phyloP scores from a whole-genome alignment of 2,113 vertebrate species.

The human region DNA sequence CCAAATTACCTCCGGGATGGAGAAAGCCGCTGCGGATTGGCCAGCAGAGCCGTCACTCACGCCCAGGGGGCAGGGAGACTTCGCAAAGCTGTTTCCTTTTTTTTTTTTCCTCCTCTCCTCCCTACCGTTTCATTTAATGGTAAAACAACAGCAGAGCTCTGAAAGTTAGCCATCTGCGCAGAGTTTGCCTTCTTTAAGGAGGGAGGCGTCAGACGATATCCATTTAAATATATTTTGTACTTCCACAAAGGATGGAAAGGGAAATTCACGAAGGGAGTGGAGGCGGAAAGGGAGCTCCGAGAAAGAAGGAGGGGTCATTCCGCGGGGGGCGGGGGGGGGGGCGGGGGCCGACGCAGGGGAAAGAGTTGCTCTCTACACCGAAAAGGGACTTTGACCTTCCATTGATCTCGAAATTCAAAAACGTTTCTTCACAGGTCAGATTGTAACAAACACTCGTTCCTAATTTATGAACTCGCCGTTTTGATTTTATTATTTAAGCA shows the following conservation, averaged over 20 bases:
- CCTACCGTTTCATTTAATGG: conserved; percentile 30
- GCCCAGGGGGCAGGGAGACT: conserved; percentile 68
- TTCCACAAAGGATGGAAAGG: conserved; percentile 56
- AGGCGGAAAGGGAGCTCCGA: not conserved
- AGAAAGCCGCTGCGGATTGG: conserved; percentile 72
- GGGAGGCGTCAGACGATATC: conserved; percentile 45
- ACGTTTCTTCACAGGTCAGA: conserved; percentile 61
- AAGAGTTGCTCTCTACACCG: conserved; percentile 69
- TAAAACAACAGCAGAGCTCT: conserved; percentile 63
- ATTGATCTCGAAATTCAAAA: conserved; percentile 74
- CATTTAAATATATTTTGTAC: conserved; percentile 56
- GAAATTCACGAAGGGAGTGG: not conserved
- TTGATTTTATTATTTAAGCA: conserved; percentile 87
- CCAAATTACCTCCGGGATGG: conserved; percentile 73
- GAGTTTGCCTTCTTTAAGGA: conserved; percentile 54
- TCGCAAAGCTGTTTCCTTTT: conserved; percentile 65
- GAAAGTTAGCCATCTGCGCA: conserved; percentile 75
- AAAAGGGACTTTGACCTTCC: conserved; percentile 80
- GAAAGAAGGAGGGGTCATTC: not conserved
- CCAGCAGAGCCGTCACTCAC: conserved; percentile 75
- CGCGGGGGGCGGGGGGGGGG: not conserved
- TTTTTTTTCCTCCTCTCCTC: not conserved
- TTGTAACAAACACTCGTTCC: conserved; percentile 41
- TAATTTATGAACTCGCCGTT: conserved; percentile 81
- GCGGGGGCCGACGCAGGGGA: not conserved